These are phyloP conservation scores for Kradibia gibbosae DNA, from an alignment of 1,140 invertebrate species.

Conservation along the genomic window DNA sequence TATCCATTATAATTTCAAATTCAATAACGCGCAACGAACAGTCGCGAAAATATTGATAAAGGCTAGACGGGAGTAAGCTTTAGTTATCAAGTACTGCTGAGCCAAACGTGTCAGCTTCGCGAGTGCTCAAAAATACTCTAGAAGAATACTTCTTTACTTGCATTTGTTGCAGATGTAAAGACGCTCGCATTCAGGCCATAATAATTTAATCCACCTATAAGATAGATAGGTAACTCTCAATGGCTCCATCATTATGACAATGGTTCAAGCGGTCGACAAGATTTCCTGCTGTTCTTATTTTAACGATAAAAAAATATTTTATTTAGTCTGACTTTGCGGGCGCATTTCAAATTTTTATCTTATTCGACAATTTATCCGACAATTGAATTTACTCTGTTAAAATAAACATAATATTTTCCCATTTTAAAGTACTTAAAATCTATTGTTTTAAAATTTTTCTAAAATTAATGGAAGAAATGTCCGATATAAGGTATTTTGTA, in stretches of 20 bases:
- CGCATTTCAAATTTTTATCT: too few species aligned
- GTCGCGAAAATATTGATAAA: too few species aligned
- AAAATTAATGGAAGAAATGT: too few species aligned
- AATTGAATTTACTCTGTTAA: too few species aligned
- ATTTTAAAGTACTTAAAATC: too few species aligned
- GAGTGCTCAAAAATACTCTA: not conserved
- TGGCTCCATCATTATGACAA: not conserved
- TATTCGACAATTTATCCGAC: too few species aligned
- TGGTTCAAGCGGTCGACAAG: not conserved
- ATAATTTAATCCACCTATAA: constrained; percentile 20
- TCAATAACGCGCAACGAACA: not conserved
- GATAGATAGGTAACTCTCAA: constrained; percentile 4
- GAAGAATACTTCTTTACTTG: constrained; percentile 8
- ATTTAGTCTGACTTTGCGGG: too few species aligned
- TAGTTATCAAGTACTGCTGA: not conserved
- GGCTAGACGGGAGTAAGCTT: not conserved
- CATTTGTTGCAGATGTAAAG: not conserved
- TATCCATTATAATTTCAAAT: not conserved
- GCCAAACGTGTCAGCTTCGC: not conserved
- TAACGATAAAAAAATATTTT: not conserved
- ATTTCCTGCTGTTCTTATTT: constrained; percentile 15
- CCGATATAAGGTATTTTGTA: too few species aligned
- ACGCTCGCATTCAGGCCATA: constrained; percentile 10
- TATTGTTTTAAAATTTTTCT: too few species aligned
- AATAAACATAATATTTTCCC: too few species aligned